Percentiles rank a stretch among this genome's conserved stretches.
Conservation (phyloP, 2,888 invertebrate species). For the Papilio elwesi region DNA sequence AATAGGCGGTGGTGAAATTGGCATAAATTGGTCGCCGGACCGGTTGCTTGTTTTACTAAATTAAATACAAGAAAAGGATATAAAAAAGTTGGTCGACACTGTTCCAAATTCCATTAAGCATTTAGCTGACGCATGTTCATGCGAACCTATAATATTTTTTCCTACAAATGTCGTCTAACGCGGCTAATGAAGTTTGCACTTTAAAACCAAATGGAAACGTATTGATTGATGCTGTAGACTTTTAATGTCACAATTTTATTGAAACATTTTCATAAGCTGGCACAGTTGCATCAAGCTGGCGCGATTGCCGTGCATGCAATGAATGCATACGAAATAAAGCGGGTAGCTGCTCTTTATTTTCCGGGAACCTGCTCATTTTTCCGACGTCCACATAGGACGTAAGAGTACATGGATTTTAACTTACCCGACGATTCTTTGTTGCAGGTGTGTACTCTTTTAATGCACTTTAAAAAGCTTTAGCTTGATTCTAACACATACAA, state of each 20-base stretch:
- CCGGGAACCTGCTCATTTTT: constrained; percentile 58
- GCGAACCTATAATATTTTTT: no score
- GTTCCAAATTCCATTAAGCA: no score
- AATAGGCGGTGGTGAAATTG: no score
- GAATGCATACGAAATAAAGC: constrained; percentile 63
- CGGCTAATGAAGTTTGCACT: no score
- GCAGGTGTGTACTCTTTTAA: constrained; percentile 68
- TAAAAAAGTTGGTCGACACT: no score
- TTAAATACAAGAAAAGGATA: no score
- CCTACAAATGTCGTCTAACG: no score
- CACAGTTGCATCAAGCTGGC: background rate
- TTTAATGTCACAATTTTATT: constrained; percentile 1
- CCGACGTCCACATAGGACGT: constrained; percentile 63
- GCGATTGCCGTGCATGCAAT: constrained; percentile 45
- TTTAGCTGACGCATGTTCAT: no score
- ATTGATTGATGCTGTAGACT: background rate
- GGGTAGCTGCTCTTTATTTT: constrained; percentile 66
- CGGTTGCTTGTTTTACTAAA: no score
- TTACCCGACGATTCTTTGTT: constrained; percentile 62
- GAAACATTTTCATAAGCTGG: constrained; percentile 2
- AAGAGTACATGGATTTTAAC: constrained; percentile 78
- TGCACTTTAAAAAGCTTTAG: constrained; percentile 50
- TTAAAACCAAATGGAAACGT: no score
- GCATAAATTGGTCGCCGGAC: no score
- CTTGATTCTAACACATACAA: background rate